Evolutionary conservation across 2,113 vertebrate genomes (phyloP).

Genomic region (mouse (Mus musculus)): GRCm39 chr5:13705501-13706000

Average conservation of each 20-base stretch:
- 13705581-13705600: neutral
- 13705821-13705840: neutral
- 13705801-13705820: neutral
- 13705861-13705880: neutral
- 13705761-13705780: neutral
- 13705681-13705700: neutral
- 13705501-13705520: neutral
- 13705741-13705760: neutral
- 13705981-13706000: neutral
- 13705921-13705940: neutral
- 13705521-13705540: neutral
- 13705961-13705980: neutral
- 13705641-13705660: neutral
- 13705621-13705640: neutral
- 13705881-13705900: neutral
- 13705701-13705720: neutral
- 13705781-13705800: neutral
- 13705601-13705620: neutral
- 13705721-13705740: neutral
- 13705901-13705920: neutral
- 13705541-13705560: neutral
- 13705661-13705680: neutral
- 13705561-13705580: neutral
- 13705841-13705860: neutral
- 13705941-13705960: neutral